Percentiles rank a stretch among this genome's conserved stretches.
phyloP scores from a whole-genome alignment of 2,797 vertebrate species.

The Loris lydekkerianus region DNA sequence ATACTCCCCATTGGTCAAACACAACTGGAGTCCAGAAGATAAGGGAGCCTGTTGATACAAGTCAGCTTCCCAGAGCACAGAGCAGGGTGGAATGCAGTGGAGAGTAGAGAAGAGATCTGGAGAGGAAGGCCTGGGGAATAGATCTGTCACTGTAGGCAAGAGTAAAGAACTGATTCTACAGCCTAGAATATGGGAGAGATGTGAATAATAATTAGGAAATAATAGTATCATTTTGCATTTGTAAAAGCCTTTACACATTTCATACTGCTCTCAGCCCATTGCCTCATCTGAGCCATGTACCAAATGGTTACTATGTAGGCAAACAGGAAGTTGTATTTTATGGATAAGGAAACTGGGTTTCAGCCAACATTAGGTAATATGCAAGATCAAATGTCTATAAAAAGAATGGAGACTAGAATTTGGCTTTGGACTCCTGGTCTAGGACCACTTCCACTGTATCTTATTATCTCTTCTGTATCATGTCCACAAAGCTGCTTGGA shows the following conservation, averaged over 20 bases:
- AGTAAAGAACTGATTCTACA: not conserved
- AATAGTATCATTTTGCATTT: conserved; percentile 31
- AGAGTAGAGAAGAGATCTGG: not conserved
- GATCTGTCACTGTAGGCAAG: not conserved
- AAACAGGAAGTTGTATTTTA: not conserved
- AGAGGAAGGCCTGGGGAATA: not conserved
- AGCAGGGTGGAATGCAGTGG: not conserved
- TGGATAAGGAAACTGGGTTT: conserved; percentile 44
- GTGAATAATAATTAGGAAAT: not conserved
- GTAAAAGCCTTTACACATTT: conserved; percentile 36
- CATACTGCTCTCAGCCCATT: not conserved
- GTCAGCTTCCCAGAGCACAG: not conserved
- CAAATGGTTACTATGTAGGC: not conserved
- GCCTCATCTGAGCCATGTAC: not conserved
- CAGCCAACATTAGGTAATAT: not conserved
- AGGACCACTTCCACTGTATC: conserved; percentile 4
- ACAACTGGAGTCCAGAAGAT: conserved; percentile 39
- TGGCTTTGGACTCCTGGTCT: not conserved
- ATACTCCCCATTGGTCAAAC: not conserved
- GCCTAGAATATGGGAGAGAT: conserved; percentile 9
- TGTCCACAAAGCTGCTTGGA: conserved; percentile 6
- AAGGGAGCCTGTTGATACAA: not conserved
- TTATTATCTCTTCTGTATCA: not conserved
- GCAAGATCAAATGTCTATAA: conserved; percentile 33
- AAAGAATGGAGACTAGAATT: conserved; percentile 7